Evolutionary conservation across 2,113 vertebrate genomes (phyloP), one percentile per base, ranked within the genome.

Genomic region (Vicugna pacos): DNA sequence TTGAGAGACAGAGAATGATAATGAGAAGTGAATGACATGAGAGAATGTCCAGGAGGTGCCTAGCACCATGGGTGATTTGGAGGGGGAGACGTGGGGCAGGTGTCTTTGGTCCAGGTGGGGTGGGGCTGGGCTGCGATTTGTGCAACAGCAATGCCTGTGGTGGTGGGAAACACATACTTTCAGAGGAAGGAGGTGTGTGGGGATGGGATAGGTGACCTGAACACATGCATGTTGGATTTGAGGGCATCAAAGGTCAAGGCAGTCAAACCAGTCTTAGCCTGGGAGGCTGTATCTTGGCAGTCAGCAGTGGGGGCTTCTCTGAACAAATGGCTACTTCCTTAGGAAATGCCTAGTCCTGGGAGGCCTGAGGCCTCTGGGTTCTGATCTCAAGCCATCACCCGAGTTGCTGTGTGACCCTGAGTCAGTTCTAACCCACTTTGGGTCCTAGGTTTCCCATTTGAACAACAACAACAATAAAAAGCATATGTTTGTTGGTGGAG

Each of bases 361-460:
- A 86, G 28, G 19, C 26, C 42, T 1, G 3, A 81, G n/a, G 42
- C 20, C 22, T 93, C n/a, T 86, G 35, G 20, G 15, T 67, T 92
- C 67, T 64, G 38, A 76, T 91, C 54, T 94, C 81, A 60, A 83
- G 48, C 80, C 19, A 64, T 81, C 16, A 69, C 82, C 26, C 8
- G n/a, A 94, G 56, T 54, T 89, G 80, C 70, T 75, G 42, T 60
- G 83, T 60, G 84, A 96, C 12, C 30, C 35, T 4, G 14, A 94
- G 50, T 91, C 54, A 92, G 4, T 79, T 93, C 95, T 86, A 84
- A 93, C 46, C 62, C 65, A 91, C 32, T 42, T 75, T 89, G 42
- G 22, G 62, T 94, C 54, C 24, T 35, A 46, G 60, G 38, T 72
- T 93, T 93, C 30, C 76, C 10, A 14, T 12, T 54, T 69, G 38